Conservation (phyloP, 2,888 invertebrate species). For the Melanchra persicariae region DNA sequence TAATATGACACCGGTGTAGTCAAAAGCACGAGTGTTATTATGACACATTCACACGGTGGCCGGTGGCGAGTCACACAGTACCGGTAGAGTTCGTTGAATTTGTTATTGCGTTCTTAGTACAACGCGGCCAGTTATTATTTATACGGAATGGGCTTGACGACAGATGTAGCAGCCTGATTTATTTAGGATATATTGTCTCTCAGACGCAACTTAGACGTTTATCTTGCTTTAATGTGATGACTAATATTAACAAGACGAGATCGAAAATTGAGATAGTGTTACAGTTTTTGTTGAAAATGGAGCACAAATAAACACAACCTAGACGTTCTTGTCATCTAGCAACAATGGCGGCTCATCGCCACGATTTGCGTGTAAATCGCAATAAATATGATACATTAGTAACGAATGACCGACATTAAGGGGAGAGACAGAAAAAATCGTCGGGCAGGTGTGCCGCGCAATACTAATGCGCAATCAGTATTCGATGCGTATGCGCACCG, state of each 20-base stretch:
- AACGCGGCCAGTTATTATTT: slow-evolving; percentile 86
- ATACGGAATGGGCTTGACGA: slow-evolving; percentile 83
- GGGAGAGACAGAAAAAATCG: slow-evolving; percentile 88
- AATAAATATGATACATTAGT: slow-evolving; percentile 89
- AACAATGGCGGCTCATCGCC: slow-evolving; percentile 83
- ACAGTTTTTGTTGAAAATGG: slow-evolving; percentile 39
- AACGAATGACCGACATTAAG: slow-evolving; percentile 90
- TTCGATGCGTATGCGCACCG: slow-evolving; percentile 87
- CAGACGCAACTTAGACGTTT: slow-evolving; percentile 72
- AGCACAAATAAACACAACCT: slow-evolving; percentile 73
- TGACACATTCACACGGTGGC: slow-evolving; percentile 89
- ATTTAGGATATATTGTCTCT: slow-evolving; percentile 82
- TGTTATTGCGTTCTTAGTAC: slow-evolving; percentile 90
- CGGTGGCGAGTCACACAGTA: slow-evolving; percentile 87
- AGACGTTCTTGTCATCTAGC: slow-evolving; percentile 81
- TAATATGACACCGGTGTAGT: slow-evolving; percentile 85
- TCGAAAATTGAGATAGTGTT: slow-evolving; percentile 60
- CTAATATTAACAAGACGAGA: slow-evolving; percentile 70
- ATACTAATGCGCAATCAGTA: slow-evolving; percentile 90
- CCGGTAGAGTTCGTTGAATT: slow-evolving; percentile 91
- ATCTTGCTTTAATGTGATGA: slow-evolving; percentile 71
- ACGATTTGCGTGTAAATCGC: slow-evolving; percentile 83
- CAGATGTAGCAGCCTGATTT: slow-evolving; percentile 83
- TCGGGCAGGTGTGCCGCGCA: slow-evolving; percentile 89
- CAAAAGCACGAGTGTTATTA: slow-evolving; percentile 81